Evolutionary conservation across 2,888 invertebrate species (phyloP).

Genomic region (Dryococelus australis): DNA sequence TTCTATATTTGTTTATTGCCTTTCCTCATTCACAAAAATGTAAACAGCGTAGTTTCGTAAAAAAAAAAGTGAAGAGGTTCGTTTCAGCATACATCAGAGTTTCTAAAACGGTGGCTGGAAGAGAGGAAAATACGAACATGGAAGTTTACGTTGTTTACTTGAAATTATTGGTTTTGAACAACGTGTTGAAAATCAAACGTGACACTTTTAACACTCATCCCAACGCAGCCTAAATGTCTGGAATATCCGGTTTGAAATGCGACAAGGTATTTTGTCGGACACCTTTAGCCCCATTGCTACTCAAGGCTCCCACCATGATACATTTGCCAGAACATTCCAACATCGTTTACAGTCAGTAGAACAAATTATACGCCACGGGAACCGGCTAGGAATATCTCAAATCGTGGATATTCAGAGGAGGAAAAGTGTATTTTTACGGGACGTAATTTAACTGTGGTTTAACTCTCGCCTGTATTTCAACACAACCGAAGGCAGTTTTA

Average conservation of each 20-base stretch:
- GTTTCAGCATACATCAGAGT: too few species aligned
- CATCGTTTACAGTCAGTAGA: not conserved
- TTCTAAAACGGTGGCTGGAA: too few species aligned
- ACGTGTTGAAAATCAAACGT: too few species aligned
- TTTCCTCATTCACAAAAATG: too few species aligned
- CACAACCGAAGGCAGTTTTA: too few species aligned
- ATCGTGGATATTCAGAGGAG: not conserved
- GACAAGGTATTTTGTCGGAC: not conserved
- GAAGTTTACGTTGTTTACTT: too few species aligned
- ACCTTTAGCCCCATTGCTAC: not conserved
- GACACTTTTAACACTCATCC: not conserved
- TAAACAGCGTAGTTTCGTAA: too few species aligned
- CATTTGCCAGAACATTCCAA: not conserved
- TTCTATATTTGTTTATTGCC: too few species aligned
- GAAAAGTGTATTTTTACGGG: not conserved
- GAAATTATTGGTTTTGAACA: too few species aligned
- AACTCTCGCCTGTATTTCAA: too few species aligned
- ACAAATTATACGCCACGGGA: not conserved
- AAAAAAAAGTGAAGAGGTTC: too few species aligned
- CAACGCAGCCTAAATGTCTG: not conserved
- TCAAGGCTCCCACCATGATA: not conserved
- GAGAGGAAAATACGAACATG: too few species aligned
- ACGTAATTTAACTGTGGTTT: not conserved
- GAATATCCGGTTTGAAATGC: conserved; percentile 1
- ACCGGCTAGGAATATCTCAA: not conserved